Base-by-base conservation (phyloP, 2,888 invertebrate species). In the Ecdyonurus torrentis region DNA sequence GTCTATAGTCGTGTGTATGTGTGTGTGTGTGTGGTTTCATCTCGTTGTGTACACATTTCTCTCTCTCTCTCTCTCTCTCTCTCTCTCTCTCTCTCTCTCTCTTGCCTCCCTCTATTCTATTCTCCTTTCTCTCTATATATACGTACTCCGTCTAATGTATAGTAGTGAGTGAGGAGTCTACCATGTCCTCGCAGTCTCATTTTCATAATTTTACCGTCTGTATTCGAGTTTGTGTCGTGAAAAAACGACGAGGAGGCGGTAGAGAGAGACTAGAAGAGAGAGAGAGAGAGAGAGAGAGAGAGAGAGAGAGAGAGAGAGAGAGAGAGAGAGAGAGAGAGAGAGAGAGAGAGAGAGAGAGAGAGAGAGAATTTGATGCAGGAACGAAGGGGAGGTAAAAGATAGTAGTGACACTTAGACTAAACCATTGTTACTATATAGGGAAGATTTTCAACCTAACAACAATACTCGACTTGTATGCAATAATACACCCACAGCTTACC, bases 171-270 rank as follows among this genome's bases (percentile, higher is more conserved):
- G 37, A 37, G 37, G 37, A 37, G 37, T 37, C 7, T 37, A n/a
- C n/a, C n/a, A n/a, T n/a, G 37, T 15, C 37, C 37, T 37, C 37
- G 5, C 37, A 15, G 55, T 55, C 55, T 55, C 55, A 55, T 55
- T 55, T 55, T 55, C 55, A 55, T 55, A 55, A 55, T 55, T 55
- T 55, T 22, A 55, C 55, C 55, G 55, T 55, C 55, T 55, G 55
- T 55, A 55, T 55, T 55, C 55, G 55, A 55, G 55, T 22, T 55
- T 55, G 55, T 55, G 55, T 55, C 55, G 55, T 55, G 19, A 37
- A 37, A 37, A 37, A 37, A 37, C 37, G 37, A 37, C 37, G 37
- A 37, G 7, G 37, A 37, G 7, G 37, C n/a, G n/a, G n/a, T n/a
- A n/a, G 50, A 10, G 10, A 18, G 7, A 7, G 18, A 50, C 10